These are phyloP conservation scores for Thereva nobilitata DNA, from an alignment of 2,888 invertebrate genomes.

Conservation along the genomic window DNA sequence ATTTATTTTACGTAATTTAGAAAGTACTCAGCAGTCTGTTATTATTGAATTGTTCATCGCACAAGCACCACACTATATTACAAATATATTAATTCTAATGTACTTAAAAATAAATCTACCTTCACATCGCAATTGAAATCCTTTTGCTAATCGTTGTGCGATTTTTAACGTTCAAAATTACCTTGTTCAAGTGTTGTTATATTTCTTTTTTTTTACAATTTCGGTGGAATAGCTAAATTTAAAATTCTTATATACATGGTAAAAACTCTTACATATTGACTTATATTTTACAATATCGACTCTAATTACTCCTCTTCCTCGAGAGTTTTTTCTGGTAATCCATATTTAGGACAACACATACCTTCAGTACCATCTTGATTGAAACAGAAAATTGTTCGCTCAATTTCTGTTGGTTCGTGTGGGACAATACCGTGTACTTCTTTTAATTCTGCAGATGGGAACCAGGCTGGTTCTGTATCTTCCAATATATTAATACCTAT, in stretches of 20 bases:
- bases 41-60: no score
- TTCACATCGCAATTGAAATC: no score
- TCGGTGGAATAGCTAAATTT: conserved; percentile 9
- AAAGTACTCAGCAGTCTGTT: no score
- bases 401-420: conserved; percentile 76
- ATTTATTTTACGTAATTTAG: no score
- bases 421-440: conserved; percentile 89
- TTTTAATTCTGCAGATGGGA: conserved; percentile 83
- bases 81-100: no score
- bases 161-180: no score
- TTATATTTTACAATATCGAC: background rate
- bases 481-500: conserved; percentile 80
- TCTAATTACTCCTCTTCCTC: conserved; percentile 55
- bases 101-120: no score
- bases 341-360: conserved; percentile 74
- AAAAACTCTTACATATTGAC: no score
- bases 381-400: conserved; percentile 82
- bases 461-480: conserved; percentile 91
- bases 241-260: no score
- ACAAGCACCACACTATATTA: no score
- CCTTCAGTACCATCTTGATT: conserved; percentile 81
- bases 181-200: no score
- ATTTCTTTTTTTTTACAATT: background rate
- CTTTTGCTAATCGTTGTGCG: no score
- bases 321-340: conserved; percentile 55